Base-by-base conservation (phyloP, 2,888 invertebrate species). In the Notodonta ziczac region DNA sequence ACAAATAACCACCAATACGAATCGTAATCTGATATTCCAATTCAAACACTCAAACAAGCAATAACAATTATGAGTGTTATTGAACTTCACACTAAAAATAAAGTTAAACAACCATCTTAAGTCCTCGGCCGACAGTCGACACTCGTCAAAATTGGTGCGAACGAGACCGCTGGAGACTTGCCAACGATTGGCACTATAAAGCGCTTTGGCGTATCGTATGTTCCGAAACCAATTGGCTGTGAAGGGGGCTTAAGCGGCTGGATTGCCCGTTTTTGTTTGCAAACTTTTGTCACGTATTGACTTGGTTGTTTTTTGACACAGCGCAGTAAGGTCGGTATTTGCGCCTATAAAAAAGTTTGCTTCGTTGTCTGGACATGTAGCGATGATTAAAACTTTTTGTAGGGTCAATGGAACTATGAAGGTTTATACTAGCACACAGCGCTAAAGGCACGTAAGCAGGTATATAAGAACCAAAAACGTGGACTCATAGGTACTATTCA, bases 1-100 rank as follows among this genome's bases (percentile, higher is more conserved):
- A 35, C 35, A 35, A 35, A 35, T 35, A 6, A 35, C 35, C 13
- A 46, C 46, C n/a, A 46, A 46, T 13, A 44, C 13, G 13, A 46
- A 46, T n/a, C 46, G 46, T 46, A 46, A 46, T n/a, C 46, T 0
- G 46, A 0, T n/a, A 56, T 9, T 51, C 54, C 48, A 13, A 54
- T 61, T 53, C 56, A 56, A 60, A 59, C 48, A 68, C 56, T 39
- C 54, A 51, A 56, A 60, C 61, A 66, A 58, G 46, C 32, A 52
- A 56, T 61, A 61, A 66, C 54, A 48, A 64, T 60, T 58, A 59
- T 57, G 63, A 40, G 68, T 74, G 82, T 78, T 79, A 81, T 79
- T 82, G 81, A 83, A 83, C 79, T 82, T 78, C 67, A 53, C 69
- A 70, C 71, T 76, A 69, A 78, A 78, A 81, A 82, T 81, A 82